Base-by-base conservation (phyloP, 2,113 vertebrate genomes). In the Oncorhynchus keta region DNA sequence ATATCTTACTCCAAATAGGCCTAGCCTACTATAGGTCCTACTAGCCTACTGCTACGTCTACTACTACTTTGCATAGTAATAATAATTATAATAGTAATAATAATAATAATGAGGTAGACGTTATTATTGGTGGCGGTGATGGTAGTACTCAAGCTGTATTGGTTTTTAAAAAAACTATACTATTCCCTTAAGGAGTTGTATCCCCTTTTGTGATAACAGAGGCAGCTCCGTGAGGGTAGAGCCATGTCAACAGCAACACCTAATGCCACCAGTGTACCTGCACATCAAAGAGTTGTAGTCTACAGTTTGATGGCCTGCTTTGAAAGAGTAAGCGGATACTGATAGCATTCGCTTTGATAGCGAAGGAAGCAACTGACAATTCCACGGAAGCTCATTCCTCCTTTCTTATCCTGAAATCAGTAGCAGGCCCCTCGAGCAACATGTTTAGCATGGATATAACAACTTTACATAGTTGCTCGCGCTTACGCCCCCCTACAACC, bases 351-450 rank as follows among this genome's bases (percentile, higher is more conserved):
- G 87, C 90, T 92, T 91, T 90, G 77, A 87, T 77, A 79, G 72
- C 71, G 28, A 55, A n/a, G 75, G 78, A 76, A 70, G 70, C 51
- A 57, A 72, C 73, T 77, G 81, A 26, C 72, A 76, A 92, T 91
- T 48, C 68, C 78, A 30, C 76, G 77, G 74, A 82, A 79, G 55
- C 74, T 30, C 16, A 57, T 45, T 28, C 51, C 24, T 69, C 78
- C 32, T 71, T 89, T 92, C 90, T 93, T 91, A 94, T 94, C 90
- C 92, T 87, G 85, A 91, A 93, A 92, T 95, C 94, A 94, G 95
- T 95, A 95, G 93, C 90, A 94, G 89, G 88, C 89, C 92, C 95
- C 94, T 94, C 94, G 93, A 93, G 59, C 93, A 94, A 93, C 94
- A 94, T 95, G 94, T 95, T 94, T 93, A 93, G 93, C 94, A 93